A percentile compares a stretch with the other conserved stretches of the same genome.
Conservation (phyloP, 2,888 invertebrate genomes). For the Gastrophysa polygoni region DNA sequence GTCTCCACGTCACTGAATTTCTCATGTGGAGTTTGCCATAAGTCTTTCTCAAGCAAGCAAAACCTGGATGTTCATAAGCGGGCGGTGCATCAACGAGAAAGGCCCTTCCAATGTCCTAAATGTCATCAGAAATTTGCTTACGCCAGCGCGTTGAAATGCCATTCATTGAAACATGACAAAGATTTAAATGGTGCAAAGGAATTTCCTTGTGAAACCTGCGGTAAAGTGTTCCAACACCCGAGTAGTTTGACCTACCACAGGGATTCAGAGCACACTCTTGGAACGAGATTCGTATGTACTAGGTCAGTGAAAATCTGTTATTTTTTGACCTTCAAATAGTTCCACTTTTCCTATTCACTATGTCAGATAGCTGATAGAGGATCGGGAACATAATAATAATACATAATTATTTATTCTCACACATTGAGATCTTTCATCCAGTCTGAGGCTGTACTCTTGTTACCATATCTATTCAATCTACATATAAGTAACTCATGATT, state of each 20-base stretch:
- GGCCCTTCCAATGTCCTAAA: slow-evolving; percentile 59
- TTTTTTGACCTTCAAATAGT: too few relatives aligned
- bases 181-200: slow-evolving; percentile 35
- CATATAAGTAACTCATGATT: too few relatives aligned
- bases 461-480: too few relatives aligned
- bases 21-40: slow-evolving; percentile 66
- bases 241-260: slow-evolving; percentile 78
- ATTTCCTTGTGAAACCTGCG: slow-evolving; percentile 65
- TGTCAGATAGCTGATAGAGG: too few relatives aligned
- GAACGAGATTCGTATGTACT: slow-evolving; percentile 33
- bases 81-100: slow-evolving; percentile 56
- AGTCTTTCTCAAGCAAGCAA: slow-evolving; percentile 65
- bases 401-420: too few relatives aligned
- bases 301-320: neutral
- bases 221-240: slow-evolving; percentile 67
- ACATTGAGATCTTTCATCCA: too few relatives aligned
- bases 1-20: neutral
- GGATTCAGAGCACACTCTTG: slow-evolving; percentile 62
- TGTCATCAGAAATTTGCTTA: slow-evolving; percentile 68
- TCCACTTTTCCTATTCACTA: too few relatives aligned
- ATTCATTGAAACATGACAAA: slow-evolving; percentile 59
- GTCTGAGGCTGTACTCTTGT: too few relatives aligned
- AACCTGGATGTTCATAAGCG: slow-evolving; percentile 66
- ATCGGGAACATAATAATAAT: too few relatives aligned
- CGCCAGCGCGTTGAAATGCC: slow-evolving; percentile 65